Base-by-base conservation (phyloP, 2,797 vertebrate genomes). In the Acrossocheilus fasciatus region DNA sequence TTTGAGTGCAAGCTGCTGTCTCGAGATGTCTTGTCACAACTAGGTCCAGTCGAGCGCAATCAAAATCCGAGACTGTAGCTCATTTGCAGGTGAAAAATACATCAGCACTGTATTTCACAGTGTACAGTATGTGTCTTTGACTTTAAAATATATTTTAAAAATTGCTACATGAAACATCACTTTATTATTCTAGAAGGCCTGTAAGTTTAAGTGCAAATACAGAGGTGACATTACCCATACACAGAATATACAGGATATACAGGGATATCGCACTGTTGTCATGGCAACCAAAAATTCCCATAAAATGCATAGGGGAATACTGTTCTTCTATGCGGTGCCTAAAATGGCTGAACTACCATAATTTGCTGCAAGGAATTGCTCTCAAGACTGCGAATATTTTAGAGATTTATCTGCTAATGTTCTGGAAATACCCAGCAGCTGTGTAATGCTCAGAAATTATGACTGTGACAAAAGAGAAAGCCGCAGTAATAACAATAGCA, bases 261-360 rank as follows among this genome's bases (percentile, higher is more conserved):
- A 79, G 54, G 57, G 30, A 82, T 80, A 69, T 78, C 4, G 7
- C 36, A 17, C n/a, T 41, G 87, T 88, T 90, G 87, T 86, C 89
- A 90, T 88, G 45, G 76, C 54, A 86, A 90, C 85, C 36, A 66
- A 62, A 86, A 84, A 81, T 50, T 45, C 50, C 89, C 69, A 77
- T 70, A 81, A 84, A 47, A 84, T 59, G n/a, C 77, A 81, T 47
- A 69, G 75, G 83, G 86, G 86, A 80, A 82, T 39, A 36, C 23
- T 81, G 83, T 85, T 86, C 47, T 50, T 84, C 66, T 39, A 52
- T 80, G 74, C 81, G 50, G 80, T 18, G 83, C 57, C 84, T 86
- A 88, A 90, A 88, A 90, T 90, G 89, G 89, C 86, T 86, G 86
- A 80, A 70, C 59, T 84, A 78, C 54, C 73, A 86, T 80, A 79